Percentiles rank a stretch among this genome's conserved stretches.
These are phyloP conservation scores for Dermochelys coriacea DNA, from an alignment of 2,797 vertebrate species.

Conservation along the genomic window DNA sequence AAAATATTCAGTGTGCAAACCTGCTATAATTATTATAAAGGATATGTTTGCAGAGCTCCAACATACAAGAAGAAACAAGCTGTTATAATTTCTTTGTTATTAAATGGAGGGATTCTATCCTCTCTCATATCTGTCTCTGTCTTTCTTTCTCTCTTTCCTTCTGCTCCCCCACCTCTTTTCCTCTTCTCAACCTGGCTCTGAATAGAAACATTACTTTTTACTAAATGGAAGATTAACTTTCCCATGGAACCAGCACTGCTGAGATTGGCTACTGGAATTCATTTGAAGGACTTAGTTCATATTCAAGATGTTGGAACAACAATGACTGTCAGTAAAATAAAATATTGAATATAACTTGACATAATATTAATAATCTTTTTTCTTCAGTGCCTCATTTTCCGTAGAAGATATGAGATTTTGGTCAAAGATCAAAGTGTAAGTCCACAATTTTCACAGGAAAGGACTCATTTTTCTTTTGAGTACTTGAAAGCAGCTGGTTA, in stretches of 20 bases:
- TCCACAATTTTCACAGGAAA: neutral
- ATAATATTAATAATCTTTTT: slow-evolving; percentile 49
- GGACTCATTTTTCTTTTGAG: slow-evolving; percentile 4
- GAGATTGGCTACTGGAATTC: slow-evolving; percentile 28
- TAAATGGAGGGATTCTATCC: slow-evolving; percentile 21
- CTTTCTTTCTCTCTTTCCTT: slow-evolving; percentile 5
- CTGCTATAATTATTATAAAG: neutral
- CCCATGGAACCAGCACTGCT: neutral
- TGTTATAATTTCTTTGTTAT: neutral
- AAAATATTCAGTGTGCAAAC: neutral
- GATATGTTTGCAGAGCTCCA: neutral
- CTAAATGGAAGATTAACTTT: slow-evolving; percentile 37
- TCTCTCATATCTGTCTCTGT: slow-evolving; percentile 10
- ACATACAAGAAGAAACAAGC: neutral
- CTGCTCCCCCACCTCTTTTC: neutral
- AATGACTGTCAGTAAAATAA: slow-evolving; percentile 49
- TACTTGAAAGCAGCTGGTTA: neutral
- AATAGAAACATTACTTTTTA: slow-evolving; percentile 37
- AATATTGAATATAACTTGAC: slow-evolving; percentile 42
- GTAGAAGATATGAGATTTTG: neutral
- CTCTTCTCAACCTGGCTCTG: neutral
- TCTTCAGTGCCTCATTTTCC: slow-evolving; percentile 22
- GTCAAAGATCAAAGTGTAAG: slow-evolving; percentile 32
- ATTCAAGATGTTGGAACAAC: slow-evolving; percentile 33
- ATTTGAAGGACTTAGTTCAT: slow-evolving; percentile 55